A percentile compares a stretch with the other conserved stretches of the same genome.
phyloP scores from a whole-genome alignment of 2,797 vertebrate species.

The Sus cebifrons region DNA sequence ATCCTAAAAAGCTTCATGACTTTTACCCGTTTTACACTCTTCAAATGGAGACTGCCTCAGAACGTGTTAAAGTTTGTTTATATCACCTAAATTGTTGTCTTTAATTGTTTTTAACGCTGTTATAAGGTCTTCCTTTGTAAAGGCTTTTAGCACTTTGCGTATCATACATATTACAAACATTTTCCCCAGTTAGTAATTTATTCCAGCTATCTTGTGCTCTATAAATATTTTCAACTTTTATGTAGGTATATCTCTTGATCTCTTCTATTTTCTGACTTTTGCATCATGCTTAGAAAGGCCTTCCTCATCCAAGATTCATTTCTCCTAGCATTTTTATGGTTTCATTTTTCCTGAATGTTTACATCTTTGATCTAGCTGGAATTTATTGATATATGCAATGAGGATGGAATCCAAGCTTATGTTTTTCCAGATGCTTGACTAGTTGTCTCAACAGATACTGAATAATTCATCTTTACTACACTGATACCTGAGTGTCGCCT shows the following conservation, averaged over 20 bases:
- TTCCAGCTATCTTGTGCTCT: background rate
- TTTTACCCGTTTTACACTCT: background rate
- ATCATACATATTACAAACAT: background rate
- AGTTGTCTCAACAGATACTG: background rate
- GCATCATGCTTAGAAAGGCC: background rate
- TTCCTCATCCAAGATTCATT: background rate
- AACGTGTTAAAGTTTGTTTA: background rate
- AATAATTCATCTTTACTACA: conserved; percentile 26
- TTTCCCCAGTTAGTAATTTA: background rate
- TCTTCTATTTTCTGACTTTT: conserved; percentile 20
- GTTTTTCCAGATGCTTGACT: conserved; percentile 26
- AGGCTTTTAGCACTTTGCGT: background rate
- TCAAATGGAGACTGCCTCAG: background rate
- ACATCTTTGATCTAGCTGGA: background rate
- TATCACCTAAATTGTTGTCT: background rate
- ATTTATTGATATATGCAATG: background rate
- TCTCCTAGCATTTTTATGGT: conserved; percentile 12
- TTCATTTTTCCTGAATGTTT: background rate
- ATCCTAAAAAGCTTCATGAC: background rate
- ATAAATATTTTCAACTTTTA: conserved; percentile 39
- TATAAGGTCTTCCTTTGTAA: background rate
- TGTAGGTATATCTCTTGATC: background rate
- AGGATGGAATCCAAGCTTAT: conserved; percentile 17
- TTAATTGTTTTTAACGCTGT: conserved; percentile 10
- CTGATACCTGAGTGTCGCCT: background rate